These are phyloP conservation scores for Galagoides demidoff DNA, from an alignment of 2,797 vertebrate species.

Conservation along the genomic window DNA sequence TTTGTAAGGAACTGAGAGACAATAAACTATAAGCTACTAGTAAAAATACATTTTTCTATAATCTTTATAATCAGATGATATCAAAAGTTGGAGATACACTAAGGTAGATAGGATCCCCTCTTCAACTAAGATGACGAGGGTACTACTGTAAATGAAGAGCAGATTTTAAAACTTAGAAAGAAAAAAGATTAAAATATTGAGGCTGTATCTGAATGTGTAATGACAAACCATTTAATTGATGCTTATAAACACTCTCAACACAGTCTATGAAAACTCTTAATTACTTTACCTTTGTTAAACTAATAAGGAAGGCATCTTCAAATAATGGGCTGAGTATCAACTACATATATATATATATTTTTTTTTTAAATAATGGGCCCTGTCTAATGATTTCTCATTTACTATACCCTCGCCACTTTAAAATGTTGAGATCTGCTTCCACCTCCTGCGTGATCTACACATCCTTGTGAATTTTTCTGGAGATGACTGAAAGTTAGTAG, in stretches of 20 bases:
- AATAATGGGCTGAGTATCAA: neutral
- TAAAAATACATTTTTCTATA: conserved; percentile 3
- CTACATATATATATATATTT: neutral
- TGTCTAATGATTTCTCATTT: neutral
- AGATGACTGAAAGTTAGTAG: neutral
- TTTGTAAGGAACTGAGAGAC: neutral
- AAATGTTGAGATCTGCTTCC: neutral
- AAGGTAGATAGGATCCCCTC: neutral
- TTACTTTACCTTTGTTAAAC: conserved; percentile 1
- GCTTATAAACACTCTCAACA: neutral
- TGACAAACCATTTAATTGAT: neutral
- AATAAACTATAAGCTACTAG: neutral
- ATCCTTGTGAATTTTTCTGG: neutral
- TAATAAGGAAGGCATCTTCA: neutral
- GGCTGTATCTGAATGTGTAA: neutral
- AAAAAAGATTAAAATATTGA: conserved; percentile 7
- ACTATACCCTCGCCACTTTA: neutral
- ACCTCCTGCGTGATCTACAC: neutral
- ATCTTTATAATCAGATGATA: neutral
- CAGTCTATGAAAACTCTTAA: neutral
- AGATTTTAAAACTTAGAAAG: neutral
- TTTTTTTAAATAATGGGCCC: neutral
- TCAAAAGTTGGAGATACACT: neutral
- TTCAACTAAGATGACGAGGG: neutral
- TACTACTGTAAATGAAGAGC: neutral